Evolutionary conservation across 2,888 invertebrate species (phyloP), one percentile per base, ranked within the genome.

Genomic region (Rhagophthalmus giganteus): DNA sequence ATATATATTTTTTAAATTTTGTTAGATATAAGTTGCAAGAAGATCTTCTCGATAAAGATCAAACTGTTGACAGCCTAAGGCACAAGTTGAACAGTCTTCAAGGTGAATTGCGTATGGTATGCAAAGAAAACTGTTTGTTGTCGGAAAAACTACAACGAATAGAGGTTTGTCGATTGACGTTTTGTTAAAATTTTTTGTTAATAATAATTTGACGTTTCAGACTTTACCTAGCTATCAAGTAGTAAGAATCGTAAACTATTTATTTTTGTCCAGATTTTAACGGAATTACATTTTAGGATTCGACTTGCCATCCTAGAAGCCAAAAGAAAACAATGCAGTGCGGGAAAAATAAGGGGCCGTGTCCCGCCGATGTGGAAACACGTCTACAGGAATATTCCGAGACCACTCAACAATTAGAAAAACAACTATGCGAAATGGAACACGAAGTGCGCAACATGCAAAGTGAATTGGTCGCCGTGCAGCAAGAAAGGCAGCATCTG

Each of bases 11-110:
- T n/a, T 15, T 26, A 27, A 25, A 24, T 34, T 48, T 28, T 30
- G 6, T 13, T 70, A 85, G 85, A 66, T 84, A 82, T 62, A 77
- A 82, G 59, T 71, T 85, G 55, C 84, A 84, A 65, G 81, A 83
- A 63, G 83, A 84, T 61, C 65, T 85, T 51, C 76, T 84, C 70
- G 79, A 79, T 26, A 84, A 84, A 60, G 85, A 86, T 59, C 80
- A 81, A 59, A 79, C 80, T 9, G 73, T 84, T 56, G 85, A 85
- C 63, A 79, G 77, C 4, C 78, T 85, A 27, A 79, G 84, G 45
- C 78, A 79, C 37, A 83, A 84, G 69, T 74, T 86, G 55, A 79
- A 79, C 60, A 75, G 79, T 31, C 74, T 86, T 35, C 84, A 85
- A 61, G 79, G 79, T 32, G 85, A 86, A 69, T 74, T 86, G 71